Percentiles rank a stretch among this genome's conserved stretches.
These are phyloP conservation scores for Pseudomugil tenellus DNA, from an alignment of 2,797 vertebrate species.

Conservation along the genomic window DNA sequence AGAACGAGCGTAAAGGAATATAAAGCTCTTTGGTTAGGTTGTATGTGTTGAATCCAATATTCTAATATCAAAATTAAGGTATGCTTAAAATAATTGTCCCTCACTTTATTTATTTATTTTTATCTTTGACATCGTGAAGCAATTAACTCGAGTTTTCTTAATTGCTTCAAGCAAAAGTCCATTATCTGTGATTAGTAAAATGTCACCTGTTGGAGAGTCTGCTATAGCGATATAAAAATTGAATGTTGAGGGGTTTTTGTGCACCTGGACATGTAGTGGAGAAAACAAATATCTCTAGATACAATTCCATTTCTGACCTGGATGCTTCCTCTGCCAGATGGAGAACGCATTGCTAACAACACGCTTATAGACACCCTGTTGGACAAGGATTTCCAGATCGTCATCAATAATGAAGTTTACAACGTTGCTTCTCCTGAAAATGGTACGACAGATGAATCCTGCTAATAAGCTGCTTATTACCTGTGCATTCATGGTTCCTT, in stretches of 20 bases:
- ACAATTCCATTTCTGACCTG: not conserved
- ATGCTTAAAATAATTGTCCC: no score
- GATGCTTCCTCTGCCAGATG: slow-evolving; percentile 78
- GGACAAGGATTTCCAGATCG: slow-evolving; percentile 88
- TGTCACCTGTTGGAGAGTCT: no score
- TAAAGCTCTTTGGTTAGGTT: not conserved
- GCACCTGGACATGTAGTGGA: not conserved
- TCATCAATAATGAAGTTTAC: slow-evolving; percentile 85
- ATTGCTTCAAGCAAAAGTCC: no score
- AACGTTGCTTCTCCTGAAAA: slow-evolving; percentile 77
- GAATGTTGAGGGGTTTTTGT: no score
- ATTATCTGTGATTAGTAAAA: no score
- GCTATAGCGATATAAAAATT: no score
- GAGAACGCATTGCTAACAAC: slow-evolving; percentile 80
- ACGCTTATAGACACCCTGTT: slow-evolving; percentile 86
- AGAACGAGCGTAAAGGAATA: not conserved
- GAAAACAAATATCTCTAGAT: not conserved
- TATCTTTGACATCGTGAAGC: not conserved
- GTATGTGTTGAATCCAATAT: no score
- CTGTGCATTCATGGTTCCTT: not conserved
- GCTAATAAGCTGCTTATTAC: slow-evolving; percentile 1
- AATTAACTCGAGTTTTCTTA: not conserved
- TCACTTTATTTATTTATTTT: not conserved
- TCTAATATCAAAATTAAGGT: no score
- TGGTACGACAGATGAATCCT: slow-evolving; percentile 75